phyloP scores from a whole-genome alignment of 1,140 invertebrate genomes.

The Euglossa dilemma region DNA sequence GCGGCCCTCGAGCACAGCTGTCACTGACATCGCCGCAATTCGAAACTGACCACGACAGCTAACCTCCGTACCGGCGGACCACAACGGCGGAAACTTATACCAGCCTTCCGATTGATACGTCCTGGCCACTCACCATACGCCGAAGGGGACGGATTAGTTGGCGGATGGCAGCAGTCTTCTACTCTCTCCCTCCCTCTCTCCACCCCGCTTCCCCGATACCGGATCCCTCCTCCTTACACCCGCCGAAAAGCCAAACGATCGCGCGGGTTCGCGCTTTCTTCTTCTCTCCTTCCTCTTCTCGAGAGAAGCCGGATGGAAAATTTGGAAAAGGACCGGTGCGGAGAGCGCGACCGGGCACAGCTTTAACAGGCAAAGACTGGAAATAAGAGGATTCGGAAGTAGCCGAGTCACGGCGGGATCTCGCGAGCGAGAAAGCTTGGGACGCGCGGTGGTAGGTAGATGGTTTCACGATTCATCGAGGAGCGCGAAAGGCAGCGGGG shows the following conservation, averaged over 20 bases:
- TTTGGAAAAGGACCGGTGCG: not conserved
- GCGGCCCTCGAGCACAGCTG: conserved; percentile 79
- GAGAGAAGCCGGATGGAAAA: too few species aligned
- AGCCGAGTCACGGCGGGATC: conserved; percentile 52
- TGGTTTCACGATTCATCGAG: conserved; percentile 31
- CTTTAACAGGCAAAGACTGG: conserved; percentile 46
- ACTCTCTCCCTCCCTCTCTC: not conserved
- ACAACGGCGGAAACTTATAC: conserved; percentile 81
- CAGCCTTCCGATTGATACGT: conserved; percentile 82
- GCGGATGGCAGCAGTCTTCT: conserved; percentile 46
- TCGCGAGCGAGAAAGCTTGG: conserved; percentile 16
- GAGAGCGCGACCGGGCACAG: too few species aligned
- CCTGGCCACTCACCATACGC: conserved; percentile 80
- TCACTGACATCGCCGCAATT: conserved; percentile 81
- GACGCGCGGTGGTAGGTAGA: conserved; percentile 54
- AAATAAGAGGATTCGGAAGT: conserved; percentile 61
- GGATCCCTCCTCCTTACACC: too few species aligned
- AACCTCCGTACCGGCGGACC: conserved; percentile 74
- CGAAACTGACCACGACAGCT: conserved; percentile 82
- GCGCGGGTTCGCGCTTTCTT: not conserved
- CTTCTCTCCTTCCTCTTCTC: too few species aligned
- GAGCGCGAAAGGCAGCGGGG: conserved; percentile 41
- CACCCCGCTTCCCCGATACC: too few species aligned
- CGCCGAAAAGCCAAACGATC: not conserved
- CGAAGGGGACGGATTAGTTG: conserved; percentile 79